phyloP scores from a whole-genome alignment of 2,888 invertebrate genomes.

The Ornithoptera priamus region DNA sequence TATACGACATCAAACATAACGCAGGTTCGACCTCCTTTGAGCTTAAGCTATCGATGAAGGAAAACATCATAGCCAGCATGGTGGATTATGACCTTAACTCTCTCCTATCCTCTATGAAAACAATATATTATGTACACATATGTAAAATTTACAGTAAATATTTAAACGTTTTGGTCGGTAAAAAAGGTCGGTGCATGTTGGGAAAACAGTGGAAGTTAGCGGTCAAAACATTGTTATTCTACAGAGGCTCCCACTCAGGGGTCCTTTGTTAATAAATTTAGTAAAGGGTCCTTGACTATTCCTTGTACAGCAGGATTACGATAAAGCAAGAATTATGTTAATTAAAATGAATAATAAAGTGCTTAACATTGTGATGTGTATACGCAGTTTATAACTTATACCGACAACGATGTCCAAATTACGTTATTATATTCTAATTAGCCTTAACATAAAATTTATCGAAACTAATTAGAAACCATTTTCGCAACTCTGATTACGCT shows the following conservation, averaged over 20 bases:
- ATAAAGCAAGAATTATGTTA: conserved; percentile 3
- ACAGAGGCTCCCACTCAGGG: conserved; percentile 49
- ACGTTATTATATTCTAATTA: too few species aligned
- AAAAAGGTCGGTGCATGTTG: conserved; percentile 76
- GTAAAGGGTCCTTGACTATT: conserved; percentile 41
- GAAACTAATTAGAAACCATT: background rate
- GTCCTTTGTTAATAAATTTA: conserved; percentile 73
- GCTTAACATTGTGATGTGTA: background rate
- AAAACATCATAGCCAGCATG: too few species aligned
- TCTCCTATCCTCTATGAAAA: too few species aligned
- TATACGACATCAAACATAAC: too few species aligned
- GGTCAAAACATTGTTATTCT: conserved; percentile 79
- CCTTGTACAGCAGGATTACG: background rate
- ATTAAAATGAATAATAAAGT: background rate
- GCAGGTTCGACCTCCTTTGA: too few species aligned
- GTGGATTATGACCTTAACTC: too few species aligned
- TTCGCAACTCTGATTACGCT: background rate
- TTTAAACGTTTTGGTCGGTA: conserved; percentile 29
- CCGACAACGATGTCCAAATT: background rate
- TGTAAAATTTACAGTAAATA: conserved; percentile 57
- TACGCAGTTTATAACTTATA: background rate
- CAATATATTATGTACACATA: too few species aligned
- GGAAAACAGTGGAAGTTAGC: conserved; percentile 70
- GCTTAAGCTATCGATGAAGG: too few species aligned
- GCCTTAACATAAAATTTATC: too few species aligned